Evolutionary conservation across 2,797 vertebrate species (phyloP), one percentile per base, ranked within the genome.

Genomic region (Neomorphus geoffroyi): DNA sequence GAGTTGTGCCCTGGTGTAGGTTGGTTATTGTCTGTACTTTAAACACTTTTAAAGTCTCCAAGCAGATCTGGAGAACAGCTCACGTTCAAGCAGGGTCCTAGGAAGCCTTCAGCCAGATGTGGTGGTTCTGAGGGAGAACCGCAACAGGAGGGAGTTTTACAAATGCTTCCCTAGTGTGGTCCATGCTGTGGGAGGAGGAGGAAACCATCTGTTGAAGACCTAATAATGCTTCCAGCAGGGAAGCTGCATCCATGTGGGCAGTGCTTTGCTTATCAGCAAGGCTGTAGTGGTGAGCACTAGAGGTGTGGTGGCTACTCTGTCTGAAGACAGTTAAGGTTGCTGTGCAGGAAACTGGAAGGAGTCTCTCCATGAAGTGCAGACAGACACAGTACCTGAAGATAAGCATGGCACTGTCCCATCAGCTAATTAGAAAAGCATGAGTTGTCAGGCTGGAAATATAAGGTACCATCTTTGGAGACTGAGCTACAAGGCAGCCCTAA

Each of bases 371-470:
- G 24, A 12, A 46, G 53, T 23, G 64, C 80, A 2, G 4, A 64
- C 64, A 32, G 48, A 17, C 51, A 37, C 57, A 16, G 26, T 45
- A 13, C 32, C 6, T 11, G 13, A 37, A 86, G 81, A 71, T 54
- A 54, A 54, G 53, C 18, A 18, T 11, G 0, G 4, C 50, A 60
- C 62, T 67, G 60, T 69, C 77, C 33, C 1, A 1, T 18, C 81
- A 37, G 32, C 46, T 92, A 7, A 45, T 91, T 45, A 79, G 35
- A 37, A 58, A 54, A 78, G 51, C 65, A 46, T 65, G 86, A 88
- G 77, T 69, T 84, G 77, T 90, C 77, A 88, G 46, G 82, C 92
- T 93, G 90, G 92, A 81, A 84, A 66, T 94, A 65, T 83, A 30
- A 94, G 89, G 48, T 87, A 35, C 43, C 39, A 69, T 94, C 32